Conservation (phyloP, 2,113 vertebrate species). For the Gadus macrocephalus region DNA sequence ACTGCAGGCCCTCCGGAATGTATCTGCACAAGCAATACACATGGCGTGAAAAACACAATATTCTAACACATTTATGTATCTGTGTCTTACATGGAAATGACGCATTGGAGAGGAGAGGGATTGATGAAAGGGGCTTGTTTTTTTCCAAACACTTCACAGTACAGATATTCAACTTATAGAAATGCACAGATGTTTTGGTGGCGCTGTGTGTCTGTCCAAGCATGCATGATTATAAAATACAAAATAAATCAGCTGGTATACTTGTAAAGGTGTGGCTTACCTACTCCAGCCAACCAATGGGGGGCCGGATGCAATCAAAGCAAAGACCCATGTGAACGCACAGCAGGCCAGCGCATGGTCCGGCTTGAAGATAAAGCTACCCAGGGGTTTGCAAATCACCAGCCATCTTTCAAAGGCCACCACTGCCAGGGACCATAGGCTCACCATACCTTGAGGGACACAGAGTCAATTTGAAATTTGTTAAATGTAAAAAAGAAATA, state of each 20-base stretch:
- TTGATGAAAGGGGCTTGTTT: too few species aligned
- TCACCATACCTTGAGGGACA: conserved; percentile 67
- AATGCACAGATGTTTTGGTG: too few species aligned
- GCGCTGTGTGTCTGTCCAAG: too few species aligned
- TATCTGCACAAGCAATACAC: conserved; percentile 53
- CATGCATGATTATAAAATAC: too few species aligned
- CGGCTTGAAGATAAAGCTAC: conserved; percentile 69
- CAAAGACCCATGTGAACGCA: conserved; percentile 65
- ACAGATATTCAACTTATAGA: too few species aligned
- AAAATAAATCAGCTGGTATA: too few species aligned
- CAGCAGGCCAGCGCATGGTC: conserved; percentile 66
- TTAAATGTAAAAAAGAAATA: not conserved
- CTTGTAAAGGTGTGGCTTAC: conserved; percentile 55
- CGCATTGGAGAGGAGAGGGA: too few species aligned
- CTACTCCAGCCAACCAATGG: conserved; percentile 73
- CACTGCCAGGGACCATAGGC: conserved; percentile 73
- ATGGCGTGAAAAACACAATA: not conserved
- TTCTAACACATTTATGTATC: too few species aligned
- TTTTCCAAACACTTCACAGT: too few species aligned
- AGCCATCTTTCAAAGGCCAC: conserved; percentile 71
- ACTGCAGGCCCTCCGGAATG: conserved; percentile 75
- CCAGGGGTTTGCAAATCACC: conserved; percentile 73
- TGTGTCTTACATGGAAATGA: too few species aligned
- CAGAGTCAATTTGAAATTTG: not conserved
- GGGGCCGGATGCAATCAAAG: conserved; percentile 49